Base-by-base conservation (phyloP, 2,113 vertebrate species). In the Sigmodon hispidus region DNA sequence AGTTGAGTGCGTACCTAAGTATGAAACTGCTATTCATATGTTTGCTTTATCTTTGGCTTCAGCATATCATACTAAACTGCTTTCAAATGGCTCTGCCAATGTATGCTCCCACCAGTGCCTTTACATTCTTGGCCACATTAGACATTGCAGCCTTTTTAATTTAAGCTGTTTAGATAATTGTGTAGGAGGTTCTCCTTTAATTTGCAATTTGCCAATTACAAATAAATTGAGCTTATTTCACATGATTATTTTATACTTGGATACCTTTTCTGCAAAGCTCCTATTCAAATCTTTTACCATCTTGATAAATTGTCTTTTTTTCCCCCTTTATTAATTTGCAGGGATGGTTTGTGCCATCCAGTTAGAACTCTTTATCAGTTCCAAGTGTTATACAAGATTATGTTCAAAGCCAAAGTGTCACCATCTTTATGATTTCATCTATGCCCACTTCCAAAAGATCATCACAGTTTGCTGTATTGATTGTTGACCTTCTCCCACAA, bases 221-320 rank as follows among this genome's bases (percentile, higher is more conserved):
- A 85, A 17, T 79, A 19, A 93, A 67, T 57, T 87, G 48, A 87
- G n/a, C 48, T 43, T 77, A 79, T 93, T 77, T 93, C 61, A 87
- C 11, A 7, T 43, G 26, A 93, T 43, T 65, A 65, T 65, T 65
- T 63, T 85, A 65, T 65, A 85, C 65, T 45, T 69, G 50, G n/a
- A 45, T 69, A 69, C 26, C 84, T 17, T 79, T 36, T 55, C 22
- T 43, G 11, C 11, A 3, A 79, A 65, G 34, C 40, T 90, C 43
- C 73, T 29, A 29, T 40, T 79, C 88, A 52, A 65, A 21, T 29
- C 59, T 24, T 50, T 67, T 22, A 57, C 29, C 15, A 57, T 57
- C 85, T 93, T 77, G 50, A 43, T 55, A 67, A 16, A 34, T 55
- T 24, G 36, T 67, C 57, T 55, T 77, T 63, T 77, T 45, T 11